These are phyloP conservation scores for Epistrophella euchroma DNA, from an alignment of 2,888 invertebrate genomes.

Conservation along the genomic window DNA sequence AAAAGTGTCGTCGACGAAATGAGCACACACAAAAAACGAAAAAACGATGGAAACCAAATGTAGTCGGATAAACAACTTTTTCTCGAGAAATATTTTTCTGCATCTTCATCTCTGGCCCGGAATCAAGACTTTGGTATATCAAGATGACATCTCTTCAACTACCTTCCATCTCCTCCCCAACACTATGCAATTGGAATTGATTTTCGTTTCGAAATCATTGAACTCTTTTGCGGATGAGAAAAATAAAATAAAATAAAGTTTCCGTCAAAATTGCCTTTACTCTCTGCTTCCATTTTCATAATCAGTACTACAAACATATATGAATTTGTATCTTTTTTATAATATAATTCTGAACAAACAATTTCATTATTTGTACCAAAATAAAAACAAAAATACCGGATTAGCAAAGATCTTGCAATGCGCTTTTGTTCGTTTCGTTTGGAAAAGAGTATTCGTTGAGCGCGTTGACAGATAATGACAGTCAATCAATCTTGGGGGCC, in stretches of 20 bases:
- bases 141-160: constrained; percentile 2
- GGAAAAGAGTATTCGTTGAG: constrained; percentile 13
- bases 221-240: constrained; percentile 50
- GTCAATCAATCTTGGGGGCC: constrained; percentile 66
- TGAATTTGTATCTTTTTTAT: constrained; percentile 41
- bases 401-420: constrained; percentile 37
- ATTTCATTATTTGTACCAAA: constrained; percentile 46
- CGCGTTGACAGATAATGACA: constrained; percentile 57
- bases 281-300: background rate
- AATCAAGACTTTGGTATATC: constrained; percentile 1
- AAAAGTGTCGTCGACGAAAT: constrained; percentile 64
- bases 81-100: constrained; percentile 50
- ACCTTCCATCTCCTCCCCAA: background rate
- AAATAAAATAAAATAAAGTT: constrained; percentile 49
- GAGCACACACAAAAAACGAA: constrained; percentile 15
- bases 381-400: background rate
- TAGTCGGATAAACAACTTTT: constrained; percentile 72
- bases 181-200: constrained; percentile 60
- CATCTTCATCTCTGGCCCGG: constrained; percentile 56
- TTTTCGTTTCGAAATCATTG: constrained; percentile 68
- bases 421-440: constrained; percentile 25
- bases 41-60: constrained; percentile 55
- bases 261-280: constrained; percentile 17
- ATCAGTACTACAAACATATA: constrained; percentile 41
- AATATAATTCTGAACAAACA: constrained; percentile 51